Percentiles rank a stretch among this genome's conserved stretches.
Conservation (phyloP, 2,797 vertebrate genomes). For the Craterocephalus amniculus region DNA sequence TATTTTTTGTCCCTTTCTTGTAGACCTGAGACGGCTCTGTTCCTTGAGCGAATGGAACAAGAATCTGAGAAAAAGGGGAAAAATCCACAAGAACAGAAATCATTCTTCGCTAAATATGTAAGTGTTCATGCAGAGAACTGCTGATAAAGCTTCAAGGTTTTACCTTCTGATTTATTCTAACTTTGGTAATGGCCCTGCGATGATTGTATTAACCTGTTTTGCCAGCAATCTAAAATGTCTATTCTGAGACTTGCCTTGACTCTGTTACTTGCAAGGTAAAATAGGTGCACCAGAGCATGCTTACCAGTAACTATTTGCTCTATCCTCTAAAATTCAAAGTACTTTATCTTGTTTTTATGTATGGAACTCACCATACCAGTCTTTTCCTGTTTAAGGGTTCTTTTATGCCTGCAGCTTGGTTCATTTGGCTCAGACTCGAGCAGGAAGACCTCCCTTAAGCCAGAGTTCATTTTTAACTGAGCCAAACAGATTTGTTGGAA, state of each 20-base stretch:
- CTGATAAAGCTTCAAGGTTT: not conserved
- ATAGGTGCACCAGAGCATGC: not conserved
- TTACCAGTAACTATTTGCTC: not conserved
- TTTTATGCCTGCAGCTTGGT: conserved; percentile 1
- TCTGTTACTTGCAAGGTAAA: not conserved
- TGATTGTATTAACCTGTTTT: conserved; percentile 5
- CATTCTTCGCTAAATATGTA: conserved; percentile 96
- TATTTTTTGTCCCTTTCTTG: conserved; percentile 21
- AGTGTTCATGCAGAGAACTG: conserved; percentile 65
- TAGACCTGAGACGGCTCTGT: conserved; percentile 91
- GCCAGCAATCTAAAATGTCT: conserved; percentile 14
- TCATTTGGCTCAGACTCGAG: not conserved
- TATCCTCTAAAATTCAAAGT: not conserved
- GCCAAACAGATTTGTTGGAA: not conserved
- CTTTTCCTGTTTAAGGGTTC: not conserved
- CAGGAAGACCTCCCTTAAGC: not conserved
- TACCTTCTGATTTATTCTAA: conserved; percentile 3
- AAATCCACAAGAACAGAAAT: conserved; percentile 95
- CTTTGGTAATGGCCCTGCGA: conserved; percentile 5
- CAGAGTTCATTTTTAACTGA: not conserved
- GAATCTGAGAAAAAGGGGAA: conserved; percentile 92
- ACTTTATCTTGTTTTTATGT: not conserved
- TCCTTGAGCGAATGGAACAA: conserved; percentile 89
- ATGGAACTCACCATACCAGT: not conserved
- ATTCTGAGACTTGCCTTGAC: not conserved